Base-by-base conservation (phyloP, 2,888 invertebrate species). In the Apodemia duryi region DNA sequence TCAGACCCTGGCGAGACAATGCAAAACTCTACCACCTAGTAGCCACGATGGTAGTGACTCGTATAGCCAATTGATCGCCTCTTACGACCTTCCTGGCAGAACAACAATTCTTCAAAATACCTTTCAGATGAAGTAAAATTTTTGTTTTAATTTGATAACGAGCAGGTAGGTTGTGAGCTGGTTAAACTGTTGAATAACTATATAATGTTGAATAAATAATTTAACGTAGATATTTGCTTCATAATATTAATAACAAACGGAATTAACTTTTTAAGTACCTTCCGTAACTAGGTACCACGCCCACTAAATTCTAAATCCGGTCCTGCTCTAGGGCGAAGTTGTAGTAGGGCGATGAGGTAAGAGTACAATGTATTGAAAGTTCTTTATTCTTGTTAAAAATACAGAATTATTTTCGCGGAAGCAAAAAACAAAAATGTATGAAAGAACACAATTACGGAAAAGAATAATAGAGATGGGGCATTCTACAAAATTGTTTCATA, bases 381-480 rank as follows among this genome's bases (percentile, higher is more conserved):
- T 52, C 29, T 52, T 52, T 52, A 52, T 28, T 52, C 29, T 52
- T 28, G 52, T 28, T 52, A 52, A 52, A 52, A 52, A 52, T 52
- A 28, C 52, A 52, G 28, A 7, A 28, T 52, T 52, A 0, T 29
- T 52, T 52, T 52, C 28, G 28, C 9, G 28, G 52, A 29, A 52
- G 10, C 29, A 52, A 10, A 2, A 52, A 52, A 52, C n/a, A 52
- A 29, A 21, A 52, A 21, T 2, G 9, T 52, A 13, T 11, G 7
- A 49, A 52, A 52, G 28, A 52, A 52, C 28, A 21, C 21, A n/a
- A 28, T 21, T 52, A 28, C 6, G 21, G 21, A 51, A 5, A 51
- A 51, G 38, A 6, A 38, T 7, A 38, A 38, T 38, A 6, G 38
- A 51, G 11, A 51, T 13, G n/a, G 51, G 51, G 6, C n/a, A 7